phyloP scores from a whole-genome alignment of 2,113 vertebrate species.

The Hymenochirus boettgeri region DNA sequence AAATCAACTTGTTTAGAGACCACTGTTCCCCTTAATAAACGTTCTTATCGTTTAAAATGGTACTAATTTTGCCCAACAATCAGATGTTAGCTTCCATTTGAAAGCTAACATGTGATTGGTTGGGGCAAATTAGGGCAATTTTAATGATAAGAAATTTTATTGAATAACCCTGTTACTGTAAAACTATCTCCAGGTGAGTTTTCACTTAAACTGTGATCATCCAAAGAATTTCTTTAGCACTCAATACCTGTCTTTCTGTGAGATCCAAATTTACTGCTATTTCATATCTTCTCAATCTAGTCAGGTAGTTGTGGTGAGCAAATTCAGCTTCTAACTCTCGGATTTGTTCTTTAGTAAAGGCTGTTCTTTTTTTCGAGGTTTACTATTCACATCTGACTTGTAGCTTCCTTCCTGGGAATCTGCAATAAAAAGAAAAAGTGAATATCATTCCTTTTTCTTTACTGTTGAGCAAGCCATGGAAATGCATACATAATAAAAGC shows the following conservation, averaged over 20 bases:
- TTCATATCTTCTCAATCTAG: conserved; percentile 91
- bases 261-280: conserved; percentile 97
- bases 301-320: conserved; percentile 98
- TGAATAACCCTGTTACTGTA: too few species aligned
- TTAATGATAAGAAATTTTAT: too few species aligned
- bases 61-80: too few species aligned
- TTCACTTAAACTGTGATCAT: too few species aligned
- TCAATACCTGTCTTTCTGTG: conserved; percentile 93
- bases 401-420: conserved; percentile 96
- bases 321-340: conserved; percentile 97
- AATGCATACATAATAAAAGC: not conserved
- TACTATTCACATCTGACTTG: conserved; percentile 93
- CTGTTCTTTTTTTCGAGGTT: conserved; percentile 97
- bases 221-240: too few species aligned
- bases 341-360: conserved; percentile 98
- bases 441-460: not conserved
- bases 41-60: too few species aligned
- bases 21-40: too few species aligned
- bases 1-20: too few species aligned
- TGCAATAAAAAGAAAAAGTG: conserved; percentile 59
- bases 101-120: too few species aligned
- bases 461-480: not conserved
- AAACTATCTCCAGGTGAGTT: too few species aligned
- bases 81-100: too few species aligned
- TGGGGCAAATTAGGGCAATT: too few species aligned